Base-by-base conservation (phyloP, 1,140 invertebrate genomes). In the Tetramorium alpestre region DNA sequence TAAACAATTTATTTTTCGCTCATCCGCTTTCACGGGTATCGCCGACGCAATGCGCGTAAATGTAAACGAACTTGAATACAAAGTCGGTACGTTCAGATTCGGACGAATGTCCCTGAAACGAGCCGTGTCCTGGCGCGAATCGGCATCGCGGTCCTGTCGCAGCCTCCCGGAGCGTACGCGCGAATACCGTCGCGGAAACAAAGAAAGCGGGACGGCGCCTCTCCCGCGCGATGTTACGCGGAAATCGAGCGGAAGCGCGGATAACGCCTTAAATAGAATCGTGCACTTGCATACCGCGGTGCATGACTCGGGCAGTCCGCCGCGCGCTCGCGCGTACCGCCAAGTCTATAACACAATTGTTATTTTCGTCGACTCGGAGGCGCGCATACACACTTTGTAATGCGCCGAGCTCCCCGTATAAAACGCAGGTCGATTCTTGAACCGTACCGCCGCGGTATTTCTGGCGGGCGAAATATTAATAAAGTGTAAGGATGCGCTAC, bases 381-480 rank as follows among this genome's bases (percentile, higher is more conserved):
- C 69, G 41, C 38, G 51, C 54, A 75, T 90, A 78, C 41, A 87
- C 84, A 75, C 86, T 85, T 85, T 70, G 49, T 85, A 76, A 85
- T 28, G 70, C 86, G 72, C 25, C 81, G 51, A 51, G 65, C 47
- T 44, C 25, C 41, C 25, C 41, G 62, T 86, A 78, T 88, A 87
- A 89, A 81, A 88, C 76, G 72, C 64, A 41, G 49, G 67, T 86
- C 77, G 76, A 90, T 88, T 90, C 89, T 90, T 91, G 82, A 88
- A 90, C 87, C 70, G 28, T 84, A 44, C 33, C 54, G 75, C 22
- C 8, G 41, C 11, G 78, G 82, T 91, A 91, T 91, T 91, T 88
- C 82, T 88, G 87, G 73, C 25, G 41, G 25, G 60, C 82, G 25
- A 90, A 91, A 91, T 91, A 91, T 91, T 91, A 91, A 91, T 91